phyloP scores from a whole-genome alignment of 2,113 vertebrate genomes.

The Lethenteron camtschaticum region DNA sequence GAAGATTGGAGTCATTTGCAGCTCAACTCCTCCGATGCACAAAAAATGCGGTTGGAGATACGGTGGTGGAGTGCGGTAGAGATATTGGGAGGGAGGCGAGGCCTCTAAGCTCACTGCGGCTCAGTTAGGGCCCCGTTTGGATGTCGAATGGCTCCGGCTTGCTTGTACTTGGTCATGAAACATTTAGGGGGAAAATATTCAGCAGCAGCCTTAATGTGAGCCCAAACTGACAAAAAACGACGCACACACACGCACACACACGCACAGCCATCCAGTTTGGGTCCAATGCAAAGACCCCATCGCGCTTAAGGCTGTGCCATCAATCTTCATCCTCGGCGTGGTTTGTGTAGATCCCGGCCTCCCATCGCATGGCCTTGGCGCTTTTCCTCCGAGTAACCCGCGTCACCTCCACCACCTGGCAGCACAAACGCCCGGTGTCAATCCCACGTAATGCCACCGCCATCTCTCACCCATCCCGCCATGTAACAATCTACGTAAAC shows the following conservation, averaged over 20 bases:
- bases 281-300: neutral
- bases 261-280: neutral
- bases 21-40: too few relatives aligned
- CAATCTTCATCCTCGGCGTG: slow-evolving; percentile 36
- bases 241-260: neutral
- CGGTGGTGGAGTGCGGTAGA: too few relatives aligned
- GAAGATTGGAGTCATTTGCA: too few relatives aligned
- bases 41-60: too few relatives aligned
- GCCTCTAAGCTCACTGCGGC: too few relatives aligned
- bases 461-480: too few relatives aligned
- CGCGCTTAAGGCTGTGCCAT: neutral
- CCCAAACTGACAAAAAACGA: neutral
- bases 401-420: slow-evolving; percentile 78
- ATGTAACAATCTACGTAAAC: too few relatives aligned
- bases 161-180: neutral
- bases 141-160: too few relatives aligned
- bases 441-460: too few relatives aligned
- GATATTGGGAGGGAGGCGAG: too few relatives aligned
- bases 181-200: neutral
- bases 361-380: slow-evolving; percentile 71
- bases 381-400: slow-evolving; percentile 84
- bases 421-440: neutral
- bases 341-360: slow-evolving; percentile 83
- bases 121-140: too few relatives aligned
- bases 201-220: neutral